Percentiles rank a stretch among this genome's conserved stretches.
These are phyloP conservation scores for Sipunculus nudus DNA, from an alignment of 2,888 invertebrate species.

Conservation along the genomic window DNA sequence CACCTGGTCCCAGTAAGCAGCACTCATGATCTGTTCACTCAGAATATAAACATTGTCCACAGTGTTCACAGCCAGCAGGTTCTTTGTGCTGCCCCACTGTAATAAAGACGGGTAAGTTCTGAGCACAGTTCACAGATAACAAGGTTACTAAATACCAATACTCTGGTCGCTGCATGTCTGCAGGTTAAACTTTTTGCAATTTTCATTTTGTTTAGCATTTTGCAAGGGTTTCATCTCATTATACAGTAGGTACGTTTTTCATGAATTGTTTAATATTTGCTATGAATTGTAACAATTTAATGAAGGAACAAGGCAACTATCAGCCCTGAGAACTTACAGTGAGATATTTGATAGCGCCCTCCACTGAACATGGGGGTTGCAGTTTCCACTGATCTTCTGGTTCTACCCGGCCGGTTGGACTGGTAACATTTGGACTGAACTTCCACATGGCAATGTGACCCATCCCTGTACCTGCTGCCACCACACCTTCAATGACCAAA, in stretches of 20 bases:
- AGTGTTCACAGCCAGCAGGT: slow-evolving; percentile 68
- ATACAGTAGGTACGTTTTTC: too few species aligned
- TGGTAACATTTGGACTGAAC: slow-evolving; percentile 50
- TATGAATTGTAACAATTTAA: too few species aligned
- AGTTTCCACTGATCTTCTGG: slow-evolving; percentile 85
- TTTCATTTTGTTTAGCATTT: too few species aligned
- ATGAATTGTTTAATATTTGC: too few species aligned
- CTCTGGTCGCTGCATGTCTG: too few species aligned
- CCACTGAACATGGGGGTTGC: slow-evolving; percentile 73
- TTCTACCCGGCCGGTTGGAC: slow-evolving; percentile 67
- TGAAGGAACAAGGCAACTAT: too few species aligned
- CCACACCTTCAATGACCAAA: slow-evolving; percentile 72
- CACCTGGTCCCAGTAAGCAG: slow-evolving; percentile 78
- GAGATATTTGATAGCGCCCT: slow-evolving; percentile 52
- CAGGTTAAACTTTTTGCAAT: too few species aligned
- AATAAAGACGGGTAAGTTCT: too few species aligned
- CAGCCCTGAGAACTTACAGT: slow-evolving; percentile 33
- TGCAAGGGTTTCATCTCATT: too few species aligned
- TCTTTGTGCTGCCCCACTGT: slow-evolving; percentile 69
- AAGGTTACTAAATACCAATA: too few species aligned
- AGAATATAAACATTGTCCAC: slow-evolving; percentile 81
- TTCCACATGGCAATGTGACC: slow-evolving; percentile 90
- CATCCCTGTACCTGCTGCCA: slow-evolving; percentile 89
- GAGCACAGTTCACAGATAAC: too few species aligned
- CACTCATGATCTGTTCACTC: slow-evolving; percentile 85